Evolutionary conservation across 1,140 invertebrate genomes (phyloP).

Genomic region (Polypedilum vanderplanki): DNA sequence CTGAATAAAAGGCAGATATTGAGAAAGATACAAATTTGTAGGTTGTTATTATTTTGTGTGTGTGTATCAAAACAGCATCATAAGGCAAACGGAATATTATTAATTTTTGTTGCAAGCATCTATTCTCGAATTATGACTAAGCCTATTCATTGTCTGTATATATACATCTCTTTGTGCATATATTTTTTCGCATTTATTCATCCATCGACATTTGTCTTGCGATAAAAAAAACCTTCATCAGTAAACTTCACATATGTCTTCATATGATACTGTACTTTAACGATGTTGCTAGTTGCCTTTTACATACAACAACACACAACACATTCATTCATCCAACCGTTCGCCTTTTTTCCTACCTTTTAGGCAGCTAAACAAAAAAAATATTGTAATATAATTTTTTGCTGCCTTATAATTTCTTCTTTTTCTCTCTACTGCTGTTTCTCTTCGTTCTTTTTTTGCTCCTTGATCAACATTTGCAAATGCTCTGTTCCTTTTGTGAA

Average conservation of each 20-base stretch:
- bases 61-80: too few relatives aligned
- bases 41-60: too few relatives aligned
- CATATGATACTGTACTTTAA: not conserved
- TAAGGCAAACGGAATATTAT: too few relatives aligned
- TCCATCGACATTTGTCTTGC: slow-evolving; percentile 16
- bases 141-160: not conserved
- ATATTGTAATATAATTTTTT: too few relatives aligned
- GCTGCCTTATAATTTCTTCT: too few relatives aligned
- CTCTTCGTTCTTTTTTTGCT: not conserved
- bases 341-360: slow-evolving; percentile 15
- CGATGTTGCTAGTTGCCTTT: slow-evolving; percentile 2
- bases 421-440: not conserved
- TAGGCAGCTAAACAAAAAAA: not conserved
- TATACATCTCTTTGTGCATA: not conserved
- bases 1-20: too few relatives aligned
- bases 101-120: too few relatives aligned
- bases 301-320: not conserved
- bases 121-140: not conserved
- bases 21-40: too few relatives aligned
- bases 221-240: not conserved
- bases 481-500: slow-evolving; percentile 5
- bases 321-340: not conserved
- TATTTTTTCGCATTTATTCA: not conserved
- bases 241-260: not conserved
- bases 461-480: slow-evolving; percentile 15